phyloP scores from a whole-genome alignment of 92 coral and sea anemone species.

The Diadumene lineata region DNA sequence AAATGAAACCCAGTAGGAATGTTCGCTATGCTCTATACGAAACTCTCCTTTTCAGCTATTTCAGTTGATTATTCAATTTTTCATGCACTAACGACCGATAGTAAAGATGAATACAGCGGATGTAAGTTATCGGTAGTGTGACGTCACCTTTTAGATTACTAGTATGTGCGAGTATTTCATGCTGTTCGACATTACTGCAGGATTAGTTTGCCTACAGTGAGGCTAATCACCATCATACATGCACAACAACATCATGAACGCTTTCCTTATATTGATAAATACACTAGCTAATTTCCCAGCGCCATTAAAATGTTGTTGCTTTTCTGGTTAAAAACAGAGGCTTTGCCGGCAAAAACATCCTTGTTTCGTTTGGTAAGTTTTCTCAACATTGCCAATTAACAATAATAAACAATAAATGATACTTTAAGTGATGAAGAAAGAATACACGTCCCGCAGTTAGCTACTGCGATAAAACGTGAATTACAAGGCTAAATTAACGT shows the following conservation, averaged over 20 bases:
- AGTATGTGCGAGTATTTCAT: conserved; percentile 6
- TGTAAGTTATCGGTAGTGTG: conserved; percentile 5
- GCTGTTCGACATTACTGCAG: conserved; percentile 13
- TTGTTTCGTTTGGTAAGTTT: not conserved
- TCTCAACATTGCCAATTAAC: not conserved
- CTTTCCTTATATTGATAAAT: not conserved
- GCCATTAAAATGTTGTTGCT: not conserved
- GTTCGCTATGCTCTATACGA: too few relatives aligned
- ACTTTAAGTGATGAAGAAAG: not conserved
- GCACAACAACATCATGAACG: not conserved
- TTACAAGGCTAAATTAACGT: not conserved
- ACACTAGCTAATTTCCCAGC: not conserved
- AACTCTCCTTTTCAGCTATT: not conserved
- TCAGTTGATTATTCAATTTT: not conserved
- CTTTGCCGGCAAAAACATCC: not conserved
- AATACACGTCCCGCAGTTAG: not conserved
- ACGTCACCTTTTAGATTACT: conserved; percentile 21
- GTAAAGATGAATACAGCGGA: conserved; percentile 8
- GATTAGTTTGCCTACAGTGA: conserved; percentile 14
- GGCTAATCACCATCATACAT: not conserved
- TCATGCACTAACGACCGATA: too few relatives aligned
- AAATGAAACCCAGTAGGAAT: too few relatives aligned
- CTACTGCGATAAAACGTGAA: not conserved
- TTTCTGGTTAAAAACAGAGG: not conserved
- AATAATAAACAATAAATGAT: not conserved